A percentile compares a stretch with the other conserved stretches of the same genome.
Evolutionary conservation across 2,797 vertebrate genomes (phyloP).

Genomic region (Squalus acanthias): DNA sequence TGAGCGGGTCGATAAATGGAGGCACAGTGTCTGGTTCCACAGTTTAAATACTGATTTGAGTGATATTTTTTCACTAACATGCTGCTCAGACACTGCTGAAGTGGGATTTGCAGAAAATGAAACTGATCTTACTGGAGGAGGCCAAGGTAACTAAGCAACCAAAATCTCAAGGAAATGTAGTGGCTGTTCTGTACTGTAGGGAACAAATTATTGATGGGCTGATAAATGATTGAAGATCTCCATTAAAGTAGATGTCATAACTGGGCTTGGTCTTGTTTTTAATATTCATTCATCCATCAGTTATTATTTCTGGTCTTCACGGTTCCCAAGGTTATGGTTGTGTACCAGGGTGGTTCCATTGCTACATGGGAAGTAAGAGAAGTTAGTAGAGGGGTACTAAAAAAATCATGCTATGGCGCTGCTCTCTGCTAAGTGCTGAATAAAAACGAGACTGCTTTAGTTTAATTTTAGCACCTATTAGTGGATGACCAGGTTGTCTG

Average conservation of each 20-base stretch:
- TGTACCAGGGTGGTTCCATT: not conserved
- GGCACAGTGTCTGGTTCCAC: not conserved
- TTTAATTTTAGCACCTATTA: no score
- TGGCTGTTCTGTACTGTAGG: not conserved
- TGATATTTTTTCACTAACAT: not conserved
- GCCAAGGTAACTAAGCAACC: not conserved
- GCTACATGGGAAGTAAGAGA: not conserved
- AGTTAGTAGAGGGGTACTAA: no score
- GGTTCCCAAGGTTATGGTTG: not conserved
- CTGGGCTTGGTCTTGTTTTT: not conserved
- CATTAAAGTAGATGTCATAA: not conserved
- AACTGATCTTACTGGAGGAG: not conserved
- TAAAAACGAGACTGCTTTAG: no score
- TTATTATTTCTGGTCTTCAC: not conserved
- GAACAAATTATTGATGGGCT: not conserved
- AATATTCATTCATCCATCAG: not conserved
- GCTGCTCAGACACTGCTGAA: not conserved
- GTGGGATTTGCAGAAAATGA: not conserved
- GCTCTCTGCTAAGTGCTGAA: no score
- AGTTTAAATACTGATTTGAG: not conserved
- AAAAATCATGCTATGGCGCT: no score
- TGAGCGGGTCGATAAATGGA: no score
- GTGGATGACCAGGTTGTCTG: no score
- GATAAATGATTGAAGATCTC: not conserved
- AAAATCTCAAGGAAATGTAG: not conserved